These are phyloP conservation scores for Brachystomella parvula DNA, from an alignment of 1,140 invertebrate genomes.

Conservation along the genomic window DNA sequence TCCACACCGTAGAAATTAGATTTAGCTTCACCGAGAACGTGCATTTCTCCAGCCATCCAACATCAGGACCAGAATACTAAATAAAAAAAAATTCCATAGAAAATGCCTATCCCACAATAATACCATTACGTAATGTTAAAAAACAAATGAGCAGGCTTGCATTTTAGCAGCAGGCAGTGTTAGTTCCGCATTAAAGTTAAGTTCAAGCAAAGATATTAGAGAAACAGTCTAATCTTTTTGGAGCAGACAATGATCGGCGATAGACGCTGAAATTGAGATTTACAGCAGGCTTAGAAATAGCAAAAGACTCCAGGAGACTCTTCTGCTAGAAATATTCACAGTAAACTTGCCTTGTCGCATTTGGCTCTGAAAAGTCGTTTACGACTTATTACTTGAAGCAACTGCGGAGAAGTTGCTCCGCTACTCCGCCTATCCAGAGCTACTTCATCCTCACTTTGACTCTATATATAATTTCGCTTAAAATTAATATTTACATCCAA, in stretches of 20 bases:
- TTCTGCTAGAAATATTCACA: no score
- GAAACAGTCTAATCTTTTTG: no score
- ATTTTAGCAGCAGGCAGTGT: no score
- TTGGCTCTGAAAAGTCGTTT: conserved; percentile 22
- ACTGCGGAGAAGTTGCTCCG: conserved; percentile 26
- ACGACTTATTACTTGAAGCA: conserved; percentile 33
- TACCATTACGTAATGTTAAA: not conserved
- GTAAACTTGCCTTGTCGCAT: conserved; percentile 34
- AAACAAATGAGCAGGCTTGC: conserved; percentile 4
- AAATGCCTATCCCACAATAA: not conserved
- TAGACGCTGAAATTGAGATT: no score
- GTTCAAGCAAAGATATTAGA: no score
- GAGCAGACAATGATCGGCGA: no score
- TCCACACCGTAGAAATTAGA: conserved; percentile 36
- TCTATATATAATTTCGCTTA: no score
- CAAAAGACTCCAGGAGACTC: no score
- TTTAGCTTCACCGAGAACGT: conserved; percentile 34
- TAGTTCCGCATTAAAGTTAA: no score
- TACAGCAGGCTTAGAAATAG: no score
- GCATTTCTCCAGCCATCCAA: conserved; percentile 37
- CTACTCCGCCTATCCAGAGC: conserved; percentile 23
- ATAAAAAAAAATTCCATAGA: conserved; percentile 9
- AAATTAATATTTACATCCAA: no score
- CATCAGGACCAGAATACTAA: conserved; percentile 29
- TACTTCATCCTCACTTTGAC: conserved; percentile 32